These are phyloP conservation scores for Octodon degus DNA, from an alignment of 2,113 vertebrate genomes.

Conservation along the genomic window DNA sequence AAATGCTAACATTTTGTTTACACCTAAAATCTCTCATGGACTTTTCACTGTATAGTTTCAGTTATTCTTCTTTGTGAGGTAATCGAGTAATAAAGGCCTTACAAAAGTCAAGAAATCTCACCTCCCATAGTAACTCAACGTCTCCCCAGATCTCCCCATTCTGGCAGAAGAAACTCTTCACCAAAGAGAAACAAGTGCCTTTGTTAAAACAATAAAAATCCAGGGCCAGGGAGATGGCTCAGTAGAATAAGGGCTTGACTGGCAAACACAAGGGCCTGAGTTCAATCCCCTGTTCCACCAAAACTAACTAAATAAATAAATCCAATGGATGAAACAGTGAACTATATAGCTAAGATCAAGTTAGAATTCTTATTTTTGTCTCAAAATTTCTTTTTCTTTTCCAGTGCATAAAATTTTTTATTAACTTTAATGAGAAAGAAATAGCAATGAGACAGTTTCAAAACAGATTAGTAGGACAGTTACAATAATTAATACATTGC, in stretches of 20 bases:
- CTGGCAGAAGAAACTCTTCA: not conserved
- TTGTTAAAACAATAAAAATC: not conserved
- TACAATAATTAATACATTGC: no score
- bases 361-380: not conserved
- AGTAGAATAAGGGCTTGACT: no score
- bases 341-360: not conserved
- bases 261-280: no score
- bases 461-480: no score
- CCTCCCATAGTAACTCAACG: not conserved
- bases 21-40: not conserved
- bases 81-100: not conserved
- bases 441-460: no score
- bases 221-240: no score
- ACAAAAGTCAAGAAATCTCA: constrained; percentile 6
- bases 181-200: not conserved
- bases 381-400: not conserved
- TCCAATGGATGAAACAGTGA: not conserved
- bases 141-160: not conserved
- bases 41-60: not conserved
- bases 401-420: not conserved
- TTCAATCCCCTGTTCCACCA: no score
- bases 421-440: no score
- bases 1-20: not conserved
- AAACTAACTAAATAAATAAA: no score
- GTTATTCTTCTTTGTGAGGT: not conserved